Evolutionary conservation across 2,888 invertebrate genomes (phyloP).

Genomic region (Smittia sp.): DNA sequence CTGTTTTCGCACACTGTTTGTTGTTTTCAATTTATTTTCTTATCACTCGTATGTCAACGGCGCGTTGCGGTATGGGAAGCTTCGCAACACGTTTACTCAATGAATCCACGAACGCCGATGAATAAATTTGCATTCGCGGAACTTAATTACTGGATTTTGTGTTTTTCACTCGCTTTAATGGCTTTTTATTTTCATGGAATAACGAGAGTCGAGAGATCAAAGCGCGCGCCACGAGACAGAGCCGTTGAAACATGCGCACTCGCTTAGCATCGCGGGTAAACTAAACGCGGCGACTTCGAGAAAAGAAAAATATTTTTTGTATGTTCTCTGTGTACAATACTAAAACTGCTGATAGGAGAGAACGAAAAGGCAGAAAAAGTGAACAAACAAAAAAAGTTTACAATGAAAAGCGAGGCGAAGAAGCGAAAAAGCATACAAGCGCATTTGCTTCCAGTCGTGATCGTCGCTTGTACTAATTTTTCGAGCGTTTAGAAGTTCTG

Average conservation of each 20-base stretch:
- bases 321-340: conserved; percentile 40
- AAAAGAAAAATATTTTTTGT: conserved; percentile 34
- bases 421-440: conserved; percentile 25
- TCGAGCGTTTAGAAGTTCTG: conserved; percentile 1
- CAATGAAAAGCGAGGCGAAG: conserved; percentile 30
- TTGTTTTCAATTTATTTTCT: conserved; percentile 5
- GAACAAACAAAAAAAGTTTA: conserved; percentile 33
- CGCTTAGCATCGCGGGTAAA: conserved; percentile 42
- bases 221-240: conserved; percentile 30
- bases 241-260: conserved; percentile 42
- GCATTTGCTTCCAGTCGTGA: background rate
- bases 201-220: conserved; percentile 34
- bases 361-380: conserved; percentile 21
- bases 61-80: conserved; percentile 7
- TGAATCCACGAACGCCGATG: conserved; percentile 6
- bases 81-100: conserved; percentile 5
- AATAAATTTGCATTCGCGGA: conserved; percentile 36
- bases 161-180: background rate
- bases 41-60: conserved; percentile 23
- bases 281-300: conserved; percentile 36
- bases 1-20: conserved; percentile 3
- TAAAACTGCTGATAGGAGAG: conserved; percentile 39
- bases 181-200: background rate
- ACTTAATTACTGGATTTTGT: conserved; percentile 34
- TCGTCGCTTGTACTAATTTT: background rate